These are phyloP conservation scores for Sceliomorpha sp. DNA, from an alignment of 2,888 invertebrate species.

Conservation along the genomic window DNA sequence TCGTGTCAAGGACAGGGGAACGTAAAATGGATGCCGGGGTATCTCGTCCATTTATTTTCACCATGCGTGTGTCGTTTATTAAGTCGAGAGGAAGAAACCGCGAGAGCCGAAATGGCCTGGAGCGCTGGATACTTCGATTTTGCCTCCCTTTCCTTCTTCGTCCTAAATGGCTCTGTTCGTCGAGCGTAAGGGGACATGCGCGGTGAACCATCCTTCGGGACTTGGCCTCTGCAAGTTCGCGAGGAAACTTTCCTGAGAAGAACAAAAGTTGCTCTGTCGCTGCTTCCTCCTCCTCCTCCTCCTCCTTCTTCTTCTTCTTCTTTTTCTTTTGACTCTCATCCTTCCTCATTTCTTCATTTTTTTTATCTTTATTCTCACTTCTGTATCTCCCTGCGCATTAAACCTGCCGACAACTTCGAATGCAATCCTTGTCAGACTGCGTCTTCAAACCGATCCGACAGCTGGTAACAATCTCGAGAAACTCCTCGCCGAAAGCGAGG, in stretches of 20 bases:
- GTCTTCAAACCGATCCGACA: slow-evolving; percentile 17
- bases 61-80: slow-evolving; percentile 56
- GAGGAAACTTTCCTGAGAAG: slow-evolving; percentile 11
- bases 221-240: slow-evolving; percentile 6
- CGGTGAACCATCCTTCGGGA: slow-evolving; percentile 1
- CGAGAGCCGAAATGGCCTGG: slow-evolving; percentile 44
- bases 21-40: slow-evolving; percentile 14
- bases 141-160: slow-evolving; percentile 58
- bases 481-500: slow-evolving; percentile 50
- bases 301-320: background rate
- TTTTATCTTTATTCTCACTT: slow-evolving; percentile 1
- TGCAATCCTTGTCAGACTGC: slow-evolving; percentile 23
- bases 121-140: slow-evolving; percentile 54
- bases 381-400: slow-evolving; percentile 5
- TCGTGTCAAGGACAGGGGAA: slow-evolving; percentile 16
- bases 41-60: slow-evolving; percentile 6
- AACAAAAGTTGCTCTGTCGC: slow-evolving; percentile 8
- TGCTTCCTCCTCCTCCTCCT: slow-evolving; percentile 3
- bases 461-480: slow-evolving; percentile 24
- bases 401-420: slow-evolving; percentile 11
- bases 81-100: slow-evolving; percentile 53
- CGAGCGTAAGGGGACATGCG: slow-evolving; percentile 14
- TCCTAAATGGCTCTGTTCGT: slow-evolving; percentile 47
- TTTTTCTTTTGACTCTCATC: background rate
- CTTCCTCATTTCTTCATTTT: slow-evolving; percentile 4